Base-by-base conservation (phyloP, 2,113 vertebrate species). In the Mellivora capensis region DNA sequence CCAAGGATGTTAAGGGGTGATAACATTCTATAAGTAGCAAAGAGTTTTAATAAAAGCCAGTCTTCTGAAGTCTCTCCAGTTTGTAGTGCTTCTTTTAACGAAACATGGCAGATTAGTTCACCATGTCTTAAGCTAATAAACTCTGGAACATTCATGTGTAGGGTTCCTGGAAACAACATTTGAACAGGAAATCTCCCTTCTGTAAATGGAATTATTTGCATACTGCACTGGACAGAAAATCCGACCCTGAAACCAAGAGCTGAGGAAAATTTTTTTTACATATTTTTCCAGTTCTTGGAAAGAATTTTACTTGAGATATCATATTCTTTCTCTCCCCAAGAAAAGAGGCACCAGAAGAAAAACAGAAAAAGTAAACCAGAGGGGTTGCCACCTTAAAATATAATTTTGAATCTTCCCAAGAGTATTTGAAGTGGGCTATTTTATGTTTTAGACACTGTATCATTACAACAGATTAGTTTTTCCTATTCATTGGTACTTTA, bases 121-220 rank as follows among this genome's bases (percentile, higher is more conserved):
- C 96, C 98, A 94, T 96, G 98, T 98, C 93, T 98, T 96, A 97
- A 98, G 97, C 69, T 89, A 98, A 98, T 96, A 98, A 98, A 98
- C 89, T 97, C 88, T 98, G 98, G 97, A 98, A 97, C n/a, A 2
- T 12, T 96, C 52, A 47, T 0, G 21, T 95, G 92, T 97, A 82
- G 80, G 97, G 94, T 98, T 99, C 96, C 98, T 99, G 98, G 98
- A 99, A 99, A 98, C 96, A 99, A 98, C 96, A 67, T 98, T 98
- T 79, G 97, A 98, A 97, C 91, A 98, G 95, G 87, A 98, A 98
- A 96, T 97, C 76, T 98, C 96, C 97, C 94, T 97, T 98, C 98
- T 97, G 96, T 97, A 98, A 97, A 97, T 62, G 96, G 67, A 80
- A 72, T 93, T 71, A 95, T 98, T 97, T 96, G 84, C 94, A 95